Percentiles rank a stretch among this genome's conserved stretches.
phyloP scores from a whole-genome alignment of 2,113 vertebrate species.

The Ophthalmolycus amberensis region DNA sequence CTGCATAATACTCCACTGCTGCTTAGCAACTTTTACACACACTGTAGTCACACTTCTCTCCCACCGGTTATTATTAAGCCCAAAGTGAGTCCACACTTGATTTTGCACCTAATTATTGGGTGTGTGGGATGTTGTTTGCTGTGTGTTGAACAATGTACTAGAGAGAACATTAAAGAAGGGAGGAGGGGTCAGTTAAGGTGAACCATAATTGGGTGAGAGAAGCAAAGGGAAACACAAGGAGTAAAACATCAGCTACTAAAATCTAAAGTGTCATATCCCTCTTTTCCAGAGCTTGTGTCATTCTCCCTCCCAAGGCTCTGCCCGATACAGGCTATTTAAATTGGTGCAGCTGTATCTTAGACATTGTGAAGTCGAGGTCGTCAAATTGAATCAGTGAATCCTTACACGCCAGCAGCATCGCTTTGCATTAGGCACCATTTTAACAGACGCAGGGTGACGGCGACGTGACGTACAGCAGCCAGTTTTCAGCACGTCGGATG shows the following conservation, averaged over 20 bases:
- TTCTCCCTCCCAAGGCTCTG: constrained; percentile 1
- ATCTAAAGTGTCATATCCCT: constrained; percentile 13
- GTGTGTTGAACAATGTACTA: not conserved
- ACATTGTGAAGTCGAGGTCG: constrained; percentile 36
- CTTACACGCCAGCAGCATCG: constrained; percentile 40
- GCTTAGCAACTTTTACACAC: constrained; percentile 38
- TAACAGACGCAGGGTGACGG: constrained; percentile 34
- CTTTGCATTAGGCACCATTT: constrained; percentile 50
- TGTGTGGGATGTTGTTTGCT: constrained; percentile 18
- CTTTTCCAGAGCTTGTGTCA: constrained; percentile 1
- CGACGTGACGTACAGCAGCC: constrained; percentile 45
- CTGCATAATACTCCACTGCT: constrained; percentile 41
- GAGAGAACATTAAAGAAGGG: not conserved
- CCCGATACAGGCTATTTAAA: constrained; percentile 17
- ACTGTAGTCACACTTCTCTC: constrained; percentile 16
- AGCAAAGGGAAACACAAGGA: not conserved
- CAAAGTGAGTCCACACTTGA: constrained; percentile 14
- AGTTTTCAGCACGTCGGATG: constrained; percentile 36
- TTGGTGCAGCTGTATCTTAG: constrained; percentile 30
- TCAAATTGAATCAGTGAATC: constrained; percentile 47
- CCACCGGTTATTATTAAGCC: constrained; percentile 14
- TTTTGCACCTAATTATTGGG: constrained; percentile 22
- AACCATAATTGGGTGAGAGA: not conserved
- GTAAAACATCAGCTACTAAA: constrained; percentile 4
- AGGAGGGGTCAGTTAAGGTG: not conserved